Conservation (phyloP, 2,797 vertebrate species). For the Hirundo rustica region DNA sequence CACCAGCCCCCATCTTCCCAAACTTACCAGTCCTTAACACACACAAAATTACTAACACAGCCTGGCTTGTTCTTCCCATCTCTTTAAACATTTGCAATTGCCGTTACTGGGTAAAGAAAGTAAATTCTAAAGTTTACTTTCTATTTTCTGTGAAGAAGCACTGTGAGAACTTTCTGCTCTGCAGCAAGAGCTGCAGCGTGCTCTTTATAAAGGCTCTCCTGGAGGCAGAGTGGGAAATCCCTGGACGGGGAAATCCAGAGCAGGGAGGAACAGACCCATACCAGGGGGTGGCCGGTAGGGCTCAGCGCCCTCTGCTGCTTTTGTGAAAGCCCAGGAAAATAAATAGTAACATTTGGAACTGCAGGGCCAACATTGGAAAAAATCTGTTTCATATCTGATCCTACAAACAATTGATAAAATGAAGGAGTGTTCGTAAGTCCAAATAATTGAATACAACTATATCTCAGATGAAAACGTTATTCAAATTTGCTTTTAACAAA, state of each 20-base stretch:
- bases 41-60: neutral
- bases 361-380: neutral
- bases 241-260: slow-evolving; percentile 64
- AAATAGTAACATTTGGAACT: rapidly evolving
- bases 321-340: neutral
- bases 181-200: neutral
- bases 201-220: slow-evolving; percentile 65
- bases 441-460: neutral
- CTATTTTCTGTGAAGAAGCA: neutral
- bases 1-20: neutral
- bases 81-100: neutral
- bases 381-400: neutral
- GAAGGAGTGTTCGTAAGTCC: neutral
- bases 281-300: neutral
- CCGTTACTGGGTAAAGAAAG: neutral
- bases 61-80: slow-evolving; percentile 38
- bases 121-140: neutral
- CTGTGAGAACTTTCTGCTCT: neutral
- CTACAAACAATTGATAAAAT: neutral
- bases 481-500: neutral
- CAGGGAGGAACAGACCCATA: neutral
- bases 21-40: slow-evolving; percentile 70
- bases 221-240: slow-evolving; percentile 63
- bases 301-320: slow-evolving; percentile 68
- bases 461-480: neutral